Evolutionary conservation across 2,797 vertebrate species (phyloP), one percentile per base, ranked within the genome.

Genomic region (Antennarius maculatus): DNA sequence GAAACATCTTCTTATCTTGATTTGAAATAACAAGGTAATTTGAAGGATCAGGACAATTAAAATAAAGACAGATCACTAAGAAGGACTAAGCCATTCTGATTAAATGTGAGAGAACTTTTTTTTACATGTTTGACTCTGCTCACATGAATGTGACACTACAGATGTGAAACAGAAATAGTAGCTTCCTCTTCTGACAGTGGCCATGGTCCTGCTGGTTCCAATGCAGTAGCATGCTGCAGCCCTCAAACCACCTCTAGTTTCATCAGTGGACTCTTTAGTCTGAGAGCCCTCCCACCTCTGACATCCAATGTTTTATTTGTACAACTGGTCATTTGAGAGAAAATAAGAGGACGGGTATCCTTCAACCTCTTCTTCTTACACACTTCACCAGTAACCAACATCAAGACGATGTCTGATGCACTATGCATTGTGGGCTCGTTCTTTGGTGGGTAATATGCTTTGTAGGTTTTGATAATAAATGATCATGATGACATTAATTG

Each of bases 371-470:
- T 6, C 2, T n/a, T 45, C 46, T 54, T 31, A 46, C 54, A 76
- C 82, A 63, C 68, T 75, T 37, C n/a, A 2, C 11, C 42, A 56
- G n/a, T 53, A 54, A 72, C 17, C 9, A 69, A 37, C 53, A 29
- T 23, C 37, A 17, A 70, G 71, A 86, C 69, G 64, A 91, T 92
- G 92, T 72, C 82, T 16, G 79, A 83, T 16, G 43, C 69, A 27
- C 48, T 91, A 10, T 90, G 88, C 60, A 59, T 91, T 12, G 61
- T 77, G 27, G 72, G 83, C 61, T 86, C 87, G 0, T 31, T 88
- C 27, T 87, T 92, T 48, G 93, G 93, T 94, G 71, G 92, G 93
- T 91, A 16, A 0, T 34, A 3, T 61, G n/a, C 1, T 23, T 0
- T 13, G 1, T 55, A 17, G 51, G n/a, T 66, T 17, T 68, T 77